Percentiles rank a stretch among this genome's conserved stretches.
These are phyloP conservation scores for Drosophila bifasciata DNA, from an alignment of 1,140 invertebrate species.

Conservation along the genomic window DNA sequence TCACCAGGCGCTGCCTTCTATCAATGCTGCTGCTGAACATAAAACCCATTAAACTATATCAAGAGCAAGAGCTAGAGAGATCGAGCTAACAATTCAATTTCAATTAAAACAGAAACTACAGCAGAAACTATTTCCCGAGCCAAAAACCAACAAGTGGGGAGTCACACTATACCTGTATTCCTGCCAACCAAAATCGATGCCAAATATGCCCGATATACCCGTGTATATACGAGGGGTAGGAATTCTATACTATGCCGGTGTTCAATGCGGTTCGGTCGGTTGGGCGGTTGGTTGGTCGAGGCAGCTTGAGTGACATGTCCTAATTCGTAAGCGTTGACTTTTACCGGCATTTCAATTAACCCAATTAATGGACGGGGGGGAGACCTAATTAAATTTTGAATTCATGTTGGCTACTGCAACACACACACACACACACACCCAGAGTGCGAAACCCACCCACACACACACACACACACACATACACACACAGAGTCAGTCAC, in stretches of 20 bases:
- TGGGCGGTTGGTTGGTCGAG: no score
- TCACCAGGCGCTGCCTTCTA: not conserved
- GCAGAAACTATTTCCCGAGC: conserved; percentile 22
- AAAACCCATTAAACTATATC: conserved; percentile 17
- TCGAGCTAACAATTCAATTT: conserved; percentile 11
- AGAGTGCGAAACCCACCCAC: conserved; percentile 7
- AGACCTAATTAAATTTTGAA: conserved; percentile 84
- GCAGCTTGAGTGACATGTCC: conserved; percentile 79
- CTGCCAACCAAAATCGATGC: conserved; percentile 21
- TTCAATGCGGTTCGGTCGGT: no score
- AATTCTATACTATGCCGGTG: no score
- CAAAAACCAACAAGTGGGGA: conserved; percentile 45
- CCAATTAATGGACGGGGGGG: conserved; percentile 84
- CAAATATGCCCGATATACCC: not conserved
- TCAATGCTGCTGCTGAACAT: not conserved
- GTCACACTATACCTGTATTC: not conserved
- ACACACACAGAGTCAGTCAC: conserved; percentile 28
- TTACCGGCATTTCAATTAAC: conserved; percentile 84
- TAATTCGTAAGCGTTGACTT: conserved; percentile 78
- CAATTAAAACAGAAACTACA: conserved; percentile 18
- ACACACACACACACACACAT: conserved; percentile 23
- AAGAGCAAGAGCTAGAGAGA: no score
- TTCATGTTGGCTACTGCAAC: conserved; percentile 64
- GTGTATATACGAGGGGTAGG: not conserved
- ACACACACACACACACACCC: conserved; percentile 27